These are phyloP conservation scores for Eledone cirrhosa DNA, from an alignment of 2,888 invertebrate species.

Conservation along the genomic window DNA sequence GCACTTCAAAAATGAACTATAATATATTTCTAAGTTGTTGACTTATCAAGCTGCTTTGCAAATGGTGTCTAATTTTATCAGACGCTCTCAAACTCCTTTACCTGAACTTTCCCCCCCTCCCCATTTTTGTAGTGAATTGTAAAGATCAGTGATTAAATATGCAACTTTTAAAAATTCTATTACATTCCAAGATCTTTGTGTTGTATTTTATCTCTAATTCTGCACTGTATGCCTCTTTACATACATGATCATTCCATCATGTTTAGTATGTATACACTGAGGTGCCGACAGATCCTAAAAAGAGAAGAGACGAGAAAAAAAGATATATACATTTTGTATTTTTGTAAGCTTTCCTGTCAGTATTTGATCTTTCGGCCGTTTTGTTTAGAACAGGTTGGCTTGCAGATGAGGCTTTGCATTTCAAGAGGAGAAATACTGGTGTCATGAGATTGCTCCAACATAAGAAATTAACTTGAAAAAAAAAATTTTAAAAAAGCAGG, in stretches of 20 bases:
- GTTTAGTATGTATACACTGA: conserved; percentile 12
- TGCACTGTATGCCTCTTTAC: neutral
- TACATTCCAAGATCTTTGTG: conserved; percentile 10
- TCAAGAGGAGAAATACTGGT: conserved; percentile 25
- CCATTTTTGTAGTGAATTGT: conserved; percentile 18
- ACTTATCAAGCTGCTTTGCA: too few relatives aligned
- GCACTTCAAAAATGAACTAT: too few relatives aligned
- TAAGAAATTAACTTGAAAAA: conserved; percentile 24
- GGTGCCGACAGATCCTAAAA: conserved; percentile 18
- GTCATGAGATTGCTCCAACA: conserved; percentile 21
- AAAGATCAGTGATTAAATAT: neutral
- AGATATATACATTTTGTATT: conserved; percentile 6
- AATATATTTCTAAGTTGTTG: too few relatives aligned
- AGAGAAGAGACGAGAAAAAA: neutral
- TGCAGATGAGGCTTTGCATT: conserved; percentile 24
- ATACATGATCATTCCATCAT: neutral
- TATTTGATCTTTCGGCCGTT: conserved; percentile 24
- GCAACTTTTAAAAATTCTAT: neutral
- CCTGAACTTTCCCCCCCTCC: too few relatives aligned
- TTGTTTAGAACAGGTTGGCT: conserved; percentile 25
- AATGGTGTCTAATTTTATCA: too few relatives aligned
- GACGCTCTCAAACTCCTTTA: too few relatives aligned
- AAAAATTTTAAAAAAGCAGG: conserved; percentile 18
- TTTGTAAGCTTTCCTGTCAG: conserved; percentile 25
- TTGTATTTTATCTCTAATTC: neutral